A percentile compares a stretch with the other conserved stretches of the same genome.
phyloP scores from a whole-genome alignment of 2,888 invertebrate genomes.

The Drosophila kanekoi region DNA sequence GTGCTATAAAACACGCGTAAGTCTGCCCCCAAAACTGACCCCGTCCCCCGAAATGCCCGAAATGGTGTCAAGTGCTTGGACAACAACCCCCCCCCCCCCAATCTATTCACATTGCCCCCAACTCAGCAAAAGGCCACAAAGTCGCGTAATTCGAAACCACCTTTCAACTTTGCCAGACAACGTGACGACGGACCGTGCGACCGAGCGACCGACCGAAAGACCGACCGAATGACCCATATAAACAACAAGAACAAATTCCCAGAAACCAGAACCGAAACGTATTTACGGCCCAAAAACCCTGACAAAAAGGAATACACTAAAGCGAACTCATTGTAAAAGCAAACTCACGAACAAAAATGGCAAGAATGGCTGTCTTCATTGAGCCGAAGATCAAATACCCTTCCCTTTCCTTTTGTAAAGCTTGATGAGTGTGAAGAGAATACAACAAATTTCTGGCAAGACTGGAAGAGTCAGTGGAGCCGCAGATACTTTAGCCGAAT shows the following conservation, averaged over 20 bases:
- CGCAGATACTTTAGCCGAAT: no score
- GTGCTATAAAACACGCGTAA: slow-evolving; percentile 79
- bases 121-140: background rate
- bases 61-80: slow-evolving; percentile 44
- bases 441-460: no score
- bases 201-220: background rate
- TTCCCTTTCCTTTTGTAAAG: no score
- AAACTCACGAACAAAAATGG: background rate
- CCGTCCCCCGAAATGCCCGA: no score
- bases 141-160: slow-evolving; percentile 52
- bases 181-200: slow-evolving; percentile 41
- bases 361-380: no score
- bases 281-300: slow-evolving; percentile 4
- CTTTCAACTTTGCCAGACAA: slow-evolving; percentile 55
- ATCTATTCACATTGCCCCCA: no score
- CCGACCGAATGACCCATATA: slow-evolving; percentile 22
- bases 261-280: slow-evolving; percentile 10
- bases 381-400: no score
- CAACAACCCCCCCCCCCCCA: no score
- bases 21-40: slow-evolving; percentile 29
- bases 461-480: no score
- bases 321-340: background rate
- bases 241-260: slow-evolving; percentile 5
- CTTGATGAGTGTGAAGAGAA: no score
- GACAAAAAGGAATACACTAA: background rate